phyloP scores from a whole-genome alignment of 2,888 invertebrate genomes.

The Amblyjoppa proteus region DNA sequence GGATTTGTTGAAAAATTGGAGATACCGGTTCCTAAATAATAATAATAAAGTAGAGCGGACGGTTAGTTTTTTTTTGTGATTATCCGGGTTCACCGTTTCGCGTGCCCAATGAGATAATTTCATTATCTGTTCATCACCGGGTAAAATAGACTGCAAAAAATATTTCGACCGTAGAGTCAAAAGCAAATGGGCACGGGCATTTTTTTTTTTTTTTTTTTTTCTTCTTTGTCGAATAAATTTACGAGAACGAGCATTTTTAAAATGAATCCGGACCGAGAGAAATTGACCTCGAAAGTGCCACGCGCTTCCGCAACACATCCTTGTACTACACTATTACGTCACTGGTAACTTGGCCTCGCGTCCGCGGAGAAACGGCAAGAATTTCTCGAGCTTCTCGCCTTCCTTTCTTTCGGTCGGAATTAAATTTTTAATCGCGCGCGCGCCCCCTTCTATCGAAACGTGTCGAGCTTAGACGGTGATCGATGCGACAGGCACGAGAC shows the following conservation, averaged over 20 bases:
- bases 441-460: slow-evolving; percentile 50
- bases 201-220: slow-evolving; percentile 10
- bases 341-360: slow-evolving; percentile 83
- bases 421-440: slow-evolving; percentile 70
- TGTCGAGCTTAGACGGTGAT: slow-evolving; percentile 19
- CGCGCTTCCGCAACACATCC: slow-evolving; percentile 76
- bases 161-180: neutral
- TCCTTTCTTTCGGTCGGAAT: slow-evolving; percentile 26
- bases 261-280: slow-evolving; percentile 22
- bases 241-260: slow-evolving; percentile 16
- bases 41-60: neutral
- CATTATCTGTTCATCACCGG: slow-evolving; percentile 58
- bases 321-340: slow-evolving; percentile 76
- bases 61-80: slow-evolving; percentile 35
- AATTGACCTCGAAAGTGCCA: slow-evolving; percentile 74
- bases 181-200: neutral
- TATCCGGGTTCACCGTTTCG: slow-evolving; percentile 20
- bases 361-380: slow-evolving; percentile 79
- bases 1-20: neutral
- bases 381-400: slow-evolving; percentile 68
- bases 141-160: slow-evolving; percentile 21
- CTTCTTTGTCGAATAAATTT: slow-evolving; percentile 8
- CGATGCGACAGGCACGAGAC: slow-evolving; percentile 26
- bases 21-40: neutral
- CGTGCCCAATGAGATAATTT: slow-evolving; percentile 57